A percentile compares a stretch with the other conserved stretches of the same genome.
Evolutionary conservation across 2,113 vertebrate species (phyloP).

Genomic region (Sciurus niger): DNA sequence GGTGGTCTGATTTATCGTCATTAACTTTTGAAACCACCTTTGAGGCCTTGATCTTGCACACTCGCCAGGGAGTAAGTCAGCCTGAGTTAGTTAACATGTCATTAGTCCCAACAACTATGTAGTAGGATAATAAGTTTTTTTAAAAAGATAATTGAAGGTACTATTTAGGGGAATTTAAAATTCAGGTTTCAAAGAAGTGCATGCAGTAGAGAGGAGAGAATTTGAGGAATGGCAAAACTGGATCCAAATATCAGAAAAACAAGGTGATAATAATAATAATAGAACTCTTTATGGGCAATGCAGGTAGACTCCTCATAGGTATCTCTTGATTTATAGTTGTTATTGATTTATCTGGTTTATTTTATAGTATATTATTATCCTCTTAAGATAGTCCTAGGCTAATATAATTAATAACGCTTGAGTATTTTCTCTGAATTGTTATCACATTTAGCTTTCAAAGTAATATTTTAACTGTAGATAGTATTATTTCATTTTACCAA

Average conservation of each 20-base stretch:
- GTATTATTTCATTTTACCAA: slow-evolving; percentile 53
- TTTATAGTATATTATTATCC: not conserved
- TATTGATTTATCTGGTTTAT: slow-evolving; percentile 48
- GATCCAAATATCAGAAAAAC: slow-evolving; percentile 31
- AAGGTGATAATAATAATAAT: not conserved
- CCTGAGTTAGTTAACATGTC: too few relatives aligned
- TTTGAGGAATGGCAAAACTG: slow-evolving; percentile 60
- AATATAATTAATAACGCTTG: not conserved
- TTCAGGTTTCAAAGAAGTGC: slow-evolving; percentile 47
- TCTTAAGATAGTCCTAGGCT: not conserved
- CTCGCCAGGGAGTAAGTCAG: too few relatives aligned
- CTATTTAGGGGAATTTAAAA: slow-evolving; percentile 61
- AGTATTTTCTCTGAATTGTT: slow-evolving; percentile 64
- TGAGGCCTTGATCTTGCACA: too few relatives aligned
- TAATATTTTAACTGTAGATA: slow-evolving; percentile 56
- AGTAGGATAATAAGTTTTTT: not conserved
- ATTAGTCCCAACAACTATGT: not conserved
- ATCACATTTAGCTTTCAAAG: slow-evolving; percentile 63
- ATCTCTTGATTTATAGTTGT: slow-evolving; percentile 36
- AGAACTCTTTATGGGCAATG: not conserved
- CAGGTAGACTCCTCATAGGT: slow-evolving; percentile 36
- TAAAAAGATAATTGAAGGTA: slow-evolving; percentile 23
- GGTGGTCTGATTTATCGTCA: too few relatives aligned
- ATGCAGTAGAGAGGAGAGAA: not conserved
- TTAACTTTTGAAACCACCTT: too few relatives aligned